These are phyloP conservation scores for Triplophysa bombifrons DNA, from an alignment of 2,797 vertebrate genomes.

Conservation along the genomic window DNA sequence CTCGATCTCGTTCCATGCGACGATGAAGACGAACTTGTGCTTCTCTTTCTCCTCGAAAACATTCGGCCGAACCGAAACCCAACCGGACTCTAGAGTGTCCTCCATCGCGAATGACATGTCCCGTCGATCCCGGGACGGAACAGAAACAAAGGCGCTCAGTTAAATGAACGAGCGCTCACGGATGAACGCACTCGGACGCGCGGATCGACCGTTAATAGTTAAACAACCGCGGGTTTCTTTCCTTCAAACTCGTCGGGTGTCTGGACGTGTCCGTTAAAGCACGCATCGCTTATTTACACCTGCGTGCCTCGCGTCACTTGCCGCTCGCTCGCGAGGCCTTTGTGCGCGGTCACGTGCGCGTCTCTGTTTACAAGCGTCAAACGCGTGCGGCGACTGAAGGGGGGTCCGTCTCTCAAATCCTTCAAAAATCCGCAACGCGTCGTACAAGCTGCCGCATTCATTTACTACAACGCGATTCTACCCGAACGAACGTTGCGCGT, in stretches of 20 bases:
- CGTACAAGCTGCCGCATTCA: not conserved
- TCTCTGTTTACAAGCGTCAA: slow-evolving; percentile 89
- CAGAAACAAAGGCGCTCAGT: not conserved
- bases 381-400: slow-evolving; percentile 64
- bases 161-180: not conserved
- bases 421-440: not conserved
- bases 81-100: slow-evolving; percentile 91
- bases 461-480: not conserved
- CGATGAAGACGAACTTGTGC: slow-evolving; percentile 93
- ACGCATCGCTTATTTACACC: slow-evolving; percentile 59
- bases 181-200: not conserved
- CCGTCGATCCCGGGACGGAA: not conserved
- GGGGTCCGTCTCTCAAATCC: not conserved
- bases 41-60: slow-evolving; percentile 92
- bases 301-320: slow-evolving; percentile 63
- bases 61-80: slow-evolving; percentile 94
- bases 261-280: slow-evolving; percentile 4
- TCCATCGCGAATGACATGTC: slow-evolving; percentile 91
- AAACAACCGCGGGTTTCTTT: not conserved
- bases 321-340: slow-evolving; percentile 37
- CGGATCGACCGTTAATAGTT: not conserved
- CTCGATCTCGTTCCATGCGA: slow-evolving; percentile 95
- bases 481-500: not conserved
- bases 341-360: slow-evolving; percentile 78
- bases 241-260: not conserved